These are phyloP conservation scores for Arvicanthis niloticus DNA, from an alignment of 2,113 vertebrate genomes.

Conservation along the genomic window DNA sequence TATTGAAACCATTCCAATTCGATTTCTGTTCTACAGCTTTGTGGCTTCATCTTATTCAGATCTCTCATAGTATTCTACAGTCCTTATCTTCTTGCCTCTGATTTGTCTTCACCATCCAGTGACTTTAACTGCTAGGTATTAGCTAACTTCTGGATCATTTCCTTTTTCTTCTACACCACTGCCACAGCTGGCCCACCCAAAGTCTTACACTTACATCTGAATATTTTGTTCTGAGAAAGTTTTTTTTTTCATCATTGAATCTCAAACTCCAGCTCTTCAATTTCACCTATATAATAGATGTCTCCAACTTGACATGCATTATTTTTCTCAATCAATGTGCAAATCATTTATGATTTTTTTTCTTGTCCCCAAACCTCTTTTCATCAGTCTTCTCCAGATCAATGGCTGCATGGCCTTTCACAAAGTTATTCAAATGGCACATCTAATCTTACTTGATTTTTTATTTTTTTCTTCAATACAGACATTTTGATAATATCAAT, in stretches of 20 bases:
- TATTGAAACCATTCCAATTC: background rate
- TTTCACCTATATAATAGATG: background rate
- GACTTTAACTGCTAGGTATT: too few species aligned
- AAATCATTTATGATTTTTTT: background rate
- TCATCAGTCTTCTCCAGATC: background rate
- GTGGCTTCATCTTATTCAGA: background rate
- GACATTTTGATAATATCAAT: background rate
- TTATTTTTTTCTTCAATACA: background rate
- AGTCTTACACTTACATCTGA: background rate
- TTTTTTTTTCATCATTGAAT: background rate
- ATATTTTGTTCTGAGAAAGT: background rate
- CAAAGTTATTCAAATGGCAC: background rate
- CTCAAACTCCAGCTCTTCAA: background rate
- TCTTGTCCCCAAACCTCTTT: background rate
- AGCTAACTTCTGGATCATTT: background rate
- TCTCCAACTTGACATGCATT: background rate
- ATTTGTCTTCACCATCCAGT: background rate
- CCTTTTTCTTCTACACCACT: background rate
- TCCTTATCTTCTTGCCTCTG: background rate
- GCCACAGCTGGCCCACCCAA: background rate
- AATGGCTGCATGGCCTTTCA: background rate
- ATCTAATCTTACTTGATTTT: background rate
- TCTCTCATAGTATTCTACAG: too few species aligned
- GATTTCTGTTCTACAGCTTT: background rate
- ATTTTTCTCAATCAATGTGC: background rate